Evolutionary conservation across 2,113 vertebrate species (phyloP).

Genomic region (Cyanoliseus patagonus): DNA sequence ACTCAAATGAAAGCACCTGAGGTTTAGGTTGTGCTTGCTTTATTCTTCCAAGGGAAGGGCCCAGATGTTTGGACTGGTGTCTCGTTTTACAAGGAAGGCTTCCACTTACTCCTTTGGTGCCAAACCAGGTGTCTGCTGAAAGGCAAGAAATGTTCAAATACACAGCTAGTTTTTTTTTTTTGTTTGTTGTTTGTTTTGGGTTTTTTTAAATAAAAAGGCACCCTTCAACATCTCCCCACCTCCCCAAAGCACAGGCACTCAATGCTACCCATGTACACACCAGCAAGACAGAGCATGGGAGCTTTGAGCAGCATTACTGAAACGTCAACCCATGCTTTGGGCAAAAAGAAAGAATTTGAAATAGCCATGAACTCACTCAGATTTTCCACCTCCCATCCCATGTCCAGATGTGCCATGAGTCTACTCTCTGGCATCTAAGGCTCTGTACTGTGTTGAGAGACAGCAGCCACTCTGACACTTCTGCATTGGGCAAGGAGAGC

Average conservation of each 20-base stretch:
- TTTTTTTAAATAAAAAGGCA: neutral
- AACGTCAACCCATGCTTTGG: neutral
- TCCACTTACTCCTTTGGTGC: conserved; percentile 30
- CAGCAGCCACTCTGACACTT: neutral
- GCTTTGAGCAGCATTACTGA: neutral
- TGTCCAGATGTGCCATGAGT: neutral
- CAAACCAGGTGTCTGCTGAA: conserved; percentile 5
- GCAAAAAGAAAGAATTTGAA: neutral
- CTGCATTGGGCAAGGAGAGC: neutral
- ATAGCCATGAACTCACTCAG: neutral
- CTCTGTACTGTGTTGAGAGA: neutral
- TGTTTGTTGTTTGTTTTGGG: neutral
- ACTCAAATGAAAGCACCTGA: neutral
- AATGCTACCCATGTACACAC: neutral
- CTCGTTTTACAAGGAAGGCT: conserved; percentile 17
- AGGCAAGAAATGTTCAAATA: neutral
- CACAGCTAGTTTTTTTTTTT: neutral
- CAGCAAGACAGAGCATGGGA: neutral
- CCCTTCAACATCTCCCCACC: neutral
- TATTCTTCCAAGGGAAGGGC: conserved; percentile 43
- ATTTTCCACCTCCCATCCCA: neutral
- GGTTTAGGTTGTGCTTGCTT: conserved; percentile 2
- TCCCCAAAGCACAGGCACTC: neutral
- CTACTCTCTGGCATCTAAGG: neutral
- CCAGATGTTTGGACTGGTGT: neutral